Conservation (phyloP, 2,797 vertebrate genomes). For the Borostomias antarcticus region DNA sequence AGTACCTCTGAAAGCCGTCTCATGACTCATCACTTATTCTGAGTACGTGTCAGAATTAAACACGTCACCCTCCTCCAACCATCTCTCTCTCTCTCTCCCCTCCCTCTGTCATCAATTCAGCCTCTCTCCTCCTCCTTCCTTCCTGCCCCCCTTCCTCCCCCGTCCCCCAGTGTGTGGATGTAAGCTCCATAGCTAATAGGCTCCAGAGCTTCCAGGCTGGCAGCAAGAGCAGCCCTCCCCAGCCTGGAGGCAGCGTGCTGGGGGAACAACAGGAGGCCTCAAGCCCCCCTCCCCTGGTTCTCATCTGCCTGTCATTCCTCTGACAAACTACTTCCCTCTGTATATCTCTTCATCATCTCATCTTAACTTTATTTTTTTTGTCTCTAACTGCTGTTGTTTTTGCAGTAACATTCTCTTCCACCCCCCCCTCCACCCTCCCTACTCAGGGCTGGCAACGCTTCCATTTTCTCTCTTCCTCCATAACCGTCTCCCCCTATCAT, state of each 20-base stretch:
- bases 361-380: neutral
- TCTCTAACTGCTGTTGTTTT: neutral
- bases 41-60: too few species aligned
- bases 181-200: slow-evolving; percentile 64
- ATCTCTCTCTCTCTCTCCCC: slow-evolving; percentile 10
- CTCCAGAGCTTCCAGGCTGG: slow-evolving; percentile 58
- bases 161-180: slow-evolving; percentile 29
- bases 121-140: neutral
- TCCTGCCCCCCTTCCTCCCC: neutral
- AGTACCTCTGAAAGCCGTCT: too few species aligned
- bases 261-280: slow-evolving; percentile 44
- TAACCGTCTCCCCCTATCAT: neutral
- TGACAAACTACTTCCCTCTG: slow-evolving; percentile 2
- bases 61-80: neutral
- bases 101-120: neutral
- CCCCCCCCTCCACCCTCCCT: neutral
- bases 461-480: slow-evolving; percentile 4
- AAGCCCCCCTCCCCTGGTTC: slow-evolving; percentile 15
- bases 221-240: slow-evolving; percentile 43
- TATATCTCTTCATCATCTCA: neutral
- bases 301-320: slow-evolving; percentile 31
- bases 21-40: too few species aligned
- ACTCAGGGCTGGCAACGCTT: neutral
- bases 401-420: slow-evolving; percentile 2
- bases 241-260: slow-evolving; percentile 43